Evolutionary conservation across 2,113 vertebrate species (phyloP).

Genomic region (Crypturellus undulatus): DNA sequence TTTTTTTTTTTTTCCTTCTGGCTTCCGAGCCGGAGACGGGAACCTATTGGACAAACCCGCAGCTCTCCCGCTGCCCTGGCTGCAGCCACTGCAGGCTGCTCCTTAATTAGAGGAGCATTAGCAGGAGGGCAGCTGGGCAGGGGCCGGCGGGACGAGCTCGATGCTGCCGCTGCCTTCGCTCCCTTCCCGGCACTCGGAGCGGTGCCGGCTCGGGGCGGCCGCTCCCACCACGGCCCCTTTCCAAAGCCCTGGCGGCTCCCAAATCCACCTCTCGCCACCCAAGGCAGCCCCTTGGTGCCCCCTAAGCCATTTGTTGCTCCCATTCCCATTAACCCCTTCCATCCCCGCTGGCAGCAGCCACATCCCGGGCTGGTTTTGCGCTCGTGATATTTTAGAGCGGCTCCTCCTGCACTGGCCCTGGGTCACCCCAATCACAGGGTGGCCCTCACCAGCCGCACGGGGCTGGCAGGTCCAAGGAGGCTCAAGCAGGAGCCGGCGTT

Average conservation of each 20-base stretch:
- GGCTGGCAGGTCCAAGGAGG: neutral
- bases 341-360: neutral
- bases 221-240: too few relatives aligned
- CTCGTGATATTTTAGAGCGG: neutral
- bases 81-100: constrained; percentile 46
- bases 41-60: constrained; percentile 17
- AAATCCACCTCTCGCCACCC: neutral
- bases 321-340: neutral
- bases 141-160: neutral
- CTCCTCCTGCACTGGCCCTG: neutral
- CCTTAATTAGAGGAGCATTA: constrained; percentile 23
- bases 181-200: constrained; percentile 18
- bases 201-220: too few relatives aligned
- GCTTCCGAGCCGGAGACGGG: neutral
- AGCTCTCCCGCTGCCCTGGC: constrained; percentile 43
- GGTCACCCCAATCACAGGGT: neutral
- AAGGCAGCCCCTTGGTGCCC: neutral
- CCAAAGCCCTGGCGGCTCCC: neutral
- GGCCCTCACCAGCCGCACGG: neutral
- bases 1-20: neutral
- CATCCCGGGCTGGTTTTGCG: neutral
- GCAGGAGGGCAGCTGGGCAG: constrained; percentile 29
- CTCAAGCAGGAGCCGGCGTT: neutral
- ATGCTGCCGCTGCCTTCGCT: neutral
- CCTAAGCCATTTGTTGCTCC: neutral